Evolutionary conservation across 2,888 invertebrate species (phyloP), one percentile per base, ranked within the genome.

Genomic region (Erebia ligea): DNA sequence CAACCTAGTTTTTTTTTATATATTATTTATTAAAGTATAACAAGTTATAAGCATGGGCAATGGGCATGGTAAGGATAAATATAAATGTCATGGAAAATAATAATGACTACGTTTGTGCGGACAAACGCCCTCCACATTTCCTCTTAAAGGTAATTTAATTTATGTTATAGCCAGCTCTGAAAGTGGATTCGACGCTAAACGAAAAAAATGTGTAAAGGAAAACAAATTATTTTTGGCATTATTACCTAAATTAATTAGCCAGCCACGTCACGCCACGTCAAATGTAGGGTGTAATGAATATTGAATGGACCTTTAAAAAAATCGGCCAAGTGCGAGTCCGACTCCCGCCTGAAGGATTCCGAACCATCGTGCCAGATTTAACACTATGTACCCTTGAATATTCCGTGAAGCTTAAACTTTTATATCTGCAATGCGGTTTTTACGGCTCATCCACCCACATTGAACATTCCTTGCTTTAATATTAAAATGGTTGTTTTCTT

Each of bases 391-490:
- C 57, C 63, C 63, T 54, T 54, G 59, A 59, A 68, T 64, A 72
- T 57, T 67, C 63, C 67, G 64, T 68, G 70, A 21, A 66, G 65
- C 56, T 56, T 45, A 56, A 67, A 70, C 67, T 70, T 70, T 70
- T 59, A 70, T 68, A 73, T 73, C 72, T 73, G 72, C 72, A 73
- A 68, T 73, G 72, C 72, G 72, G 68, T 69, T 63, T 72, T 70
- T 70, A 73, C 61, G 59, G 40, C 57, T 56, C 21, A 48, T 52
- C 40, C 57, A 48, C 64, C 63, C 52, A 19, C 64, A 64, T 21
- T 25, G 19, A 64, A 64, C 21, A 65, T 17, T 65, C 21, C 65
- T 56, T 63, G 45, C 68, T 71, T 71, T 66, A n/a, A 68, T 73
- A 66, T 71, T 73, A 73, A 68, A 73, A 71, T 68, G 57, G 57